A percentile compares a stretch with the other conserved stretches of the same genome.
Conservation (phyloP, 1,140 invertebrate species). For the Arion vulgaris region DNA sequence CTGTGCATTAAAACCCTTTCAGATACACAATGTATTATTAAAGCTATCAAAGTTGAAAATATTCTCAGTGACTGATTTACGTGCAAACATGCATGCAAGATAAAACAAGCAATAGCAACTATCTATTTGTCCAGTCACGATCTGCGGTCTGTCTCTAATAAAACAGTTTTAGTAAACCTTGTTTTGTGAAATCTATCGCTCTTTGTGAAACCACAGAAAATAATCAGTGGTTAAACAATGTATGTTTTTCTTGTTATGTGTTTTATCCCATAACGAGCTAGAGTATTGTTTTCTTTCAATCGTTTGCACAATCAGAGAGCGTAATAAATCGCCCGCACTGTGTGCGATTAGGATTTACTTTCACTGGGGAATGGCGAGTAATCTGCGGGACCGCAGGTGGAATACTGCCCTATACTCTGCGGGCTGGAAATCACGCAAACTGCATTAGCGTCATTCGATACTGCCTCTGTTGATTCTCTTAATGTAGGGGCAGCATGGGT, state of each 20-base stretch:
- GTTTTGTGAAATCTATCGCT: slow-evolving; percentile 8
- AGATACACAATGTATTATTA: no score
- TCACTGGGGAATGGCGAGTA: neutral
- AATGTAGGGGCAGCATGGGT: neutral
- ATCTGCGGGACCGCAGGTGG: neutral
- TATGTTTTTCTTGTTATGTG: neutral
- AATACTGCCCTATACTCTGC: neutral
- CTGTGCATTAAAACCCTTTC: no score
- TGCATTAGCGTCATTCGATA: neutral
- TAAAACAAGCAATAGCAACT: no score
- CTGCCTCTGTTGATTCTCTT: neutral
- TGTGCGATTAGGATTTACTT: neutral
- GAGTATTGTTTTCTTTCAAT: slow-evolving; percentile 11
- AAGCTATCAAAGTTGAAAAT: no score
- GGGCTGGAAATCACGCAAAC: slow-evolving; percentile 3
- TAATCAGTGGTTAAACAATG: slow-evolving; percentile 12
- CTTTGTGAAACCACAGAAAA: neutral
- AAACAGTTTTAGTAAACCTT: neutral
- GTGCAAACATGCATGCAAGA: no score
- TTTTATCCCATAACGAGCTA: neutral
- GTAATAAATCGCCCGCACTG: slow-evolving; percentile 9
- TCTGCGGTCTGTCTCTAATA: neutral
- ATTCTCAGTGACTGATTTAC: no score
- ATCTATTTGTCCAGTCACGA: neutral
- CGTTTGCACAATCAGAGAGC: neutral